These are phyloP conservation scores for Calcarius ornatus DNA, from an alignment of 2,113 vertebrate species.

Conservation along the genomic window DNA sequence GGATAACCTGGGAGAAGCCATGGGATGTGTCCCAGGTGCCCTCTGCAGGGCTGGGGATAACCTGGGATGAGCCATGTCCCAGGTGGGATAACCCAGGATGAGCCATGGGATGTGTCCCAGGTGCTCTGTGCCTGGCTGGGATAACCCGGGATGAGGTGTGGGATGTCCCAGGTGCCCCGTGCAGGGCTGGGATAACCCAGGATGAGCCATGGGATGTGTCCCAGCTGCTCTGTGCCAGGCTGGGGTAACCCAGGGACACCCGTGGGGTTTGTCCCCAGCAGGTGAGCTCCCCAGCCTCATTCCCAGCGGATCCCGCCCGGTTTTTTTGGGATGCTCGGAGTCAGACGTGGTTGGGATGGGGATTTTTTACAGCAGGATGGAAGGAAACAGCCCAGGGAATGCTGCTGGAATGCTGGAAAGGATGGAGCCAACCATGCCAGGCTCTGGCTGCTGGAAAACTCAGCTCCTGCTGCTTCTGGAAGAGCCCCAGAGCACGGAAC, in stretches of 20 bases:
- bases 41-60: neutral
- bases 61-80: no score
- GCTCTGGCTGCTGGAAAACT: neutral
- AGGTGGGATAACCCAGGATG: neutral
- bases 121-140: no score
- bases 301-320: accelerated
- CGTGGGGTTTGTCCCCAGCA: accelerated
- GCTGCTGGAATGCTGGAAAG: accelerated
- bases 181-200: neutral
- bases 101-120: accelerated
- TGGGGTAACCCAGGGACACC: neutral
- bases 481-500: neutral
- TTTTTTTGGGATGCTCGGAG: accelerated
- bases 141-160: no score
- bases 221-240: neutral
- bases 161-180: neutral
- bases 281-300: accelerated
- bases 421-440: accelerated
- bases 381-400: accelerated
- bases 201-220: accelerated
- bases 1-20: no score
- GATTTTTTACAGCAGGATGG: neutral
- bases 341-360: accelerated
- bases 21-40: no score
- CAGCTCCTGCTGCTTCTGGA: neutral